Evolutionary conservation across 2,888 invertebrate genomes (phyloP).

Genomic region (Amphipyra tragopoginis): DNA sequence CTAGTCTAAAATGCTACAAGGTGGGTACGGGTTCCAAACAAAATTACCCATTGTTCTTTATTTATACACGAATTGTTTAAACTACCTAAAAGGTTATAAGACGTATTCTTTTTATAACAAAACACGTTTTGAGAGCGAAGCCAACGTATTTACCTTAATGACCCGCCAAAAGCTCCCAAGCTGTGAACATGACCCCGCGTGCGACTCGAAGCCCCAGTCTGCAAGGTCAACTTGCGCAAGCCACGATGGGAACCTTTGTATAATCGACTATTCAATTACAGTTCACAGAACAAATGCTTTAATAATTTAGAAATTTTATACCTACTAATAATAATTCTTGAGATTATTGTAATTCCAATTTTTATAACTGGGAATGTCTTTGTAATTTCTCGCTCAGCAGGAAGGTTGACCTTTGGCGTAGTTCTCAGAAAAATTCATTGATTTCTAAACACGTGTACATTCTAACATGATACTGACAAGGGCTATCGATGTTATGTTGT

Average conservation of each 20-base stretch:
- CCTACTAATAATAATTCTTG: conserved; percentile 31
- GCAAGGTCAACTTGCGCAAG: conserved; percentile 72
- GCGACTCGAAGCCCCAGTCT: conserved; percentile 32
- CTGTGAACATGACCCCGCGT: conserved; percentile 52
- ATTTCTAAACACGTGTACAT: conserved; percentile 3
- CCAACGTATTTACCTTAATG: conserved; percentile 41
- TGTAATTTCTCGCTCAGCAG: background rate
- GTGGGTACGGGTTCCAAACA: no score
- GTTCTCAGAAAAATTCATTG: conserved; percentile 7
- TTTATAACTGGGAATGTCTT: conserved; percentile 5
- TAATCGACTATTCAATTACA: conserved; percentile 56
- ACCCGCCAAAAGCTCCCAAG: conserved; percentile 44
- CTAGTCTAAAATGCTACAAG: no score
- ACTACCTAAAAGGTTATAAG: no score
- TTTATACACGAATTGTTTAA: no score
- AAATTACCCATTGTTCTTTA: no score
- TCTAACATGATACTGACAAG: no score
- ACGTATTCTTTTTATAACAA: conserved; percentile 19
- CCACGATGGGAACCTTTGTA: conserved; percentile 65
- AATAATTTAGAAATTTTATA: conserved; percentile 36
- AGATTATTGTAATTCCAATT: conserved; percentile 13
- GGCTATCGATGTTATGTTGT: background rate
- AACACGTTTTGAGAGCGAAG: conserved; percentile 22
- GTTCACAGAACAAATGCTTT: conserved; percentile 46
- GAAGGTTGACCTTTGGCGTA: background rate